Conservation (phyloP, 2,113 vertebrate genomes). For the Semnopithecus entellus region DNA sequence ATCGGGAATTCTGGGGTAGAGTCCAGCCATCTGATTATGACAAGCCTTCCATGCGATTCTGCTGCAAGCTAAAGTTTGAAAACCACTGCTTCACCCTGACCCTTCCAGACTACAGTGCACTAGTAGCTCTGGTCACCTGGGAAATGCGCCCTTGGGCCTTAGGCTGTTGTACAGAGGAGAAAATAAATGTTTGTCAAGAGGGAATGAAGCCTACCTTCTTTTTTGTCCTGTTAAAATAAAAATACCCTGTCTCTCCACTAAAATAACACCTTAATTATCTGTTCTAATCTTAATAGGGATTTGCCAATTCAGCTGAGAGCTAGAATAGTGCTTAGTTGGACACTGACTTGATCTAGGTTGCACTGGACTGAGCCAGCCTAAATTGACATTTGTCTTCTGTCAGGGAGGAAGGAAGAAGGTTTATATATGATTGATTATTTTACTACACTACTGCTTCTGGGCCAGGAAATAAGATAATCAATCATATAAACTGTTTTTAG, state of each 20-base stretch:
- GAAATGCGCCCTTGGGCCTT: background rate
- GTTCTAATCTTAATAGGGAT: background rate
- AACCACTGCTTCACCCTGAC: background rate
- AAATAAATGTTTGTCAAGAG: background rate
- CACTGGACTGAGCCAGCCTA: background rate
- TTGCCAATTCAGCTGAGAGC: background rate
- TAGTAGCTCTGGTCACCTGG: background rate
- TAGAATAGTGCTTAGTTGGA: background rate
- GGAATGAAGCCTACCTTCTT: background rate
- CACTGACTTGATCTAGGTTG: background rate
- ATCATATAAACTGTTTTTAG: constrained; percentile 9
- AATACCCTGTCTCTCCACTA: background rate
- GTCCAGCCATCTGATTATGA: background rate
- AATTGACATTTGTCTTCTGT: background rate
- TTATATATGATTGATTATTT: too few relatives aligned
- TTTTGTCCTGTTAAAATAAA: constrained; percentile 16
- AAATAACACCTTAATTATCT: background rate
- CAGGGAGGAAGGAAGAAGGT: background rate
- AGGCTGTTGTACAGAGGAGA: background rate
- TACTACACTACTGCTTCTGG: too few relatives aligned
- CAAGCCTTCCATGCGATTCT: background rate
- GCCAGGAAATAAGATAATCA: background rate
- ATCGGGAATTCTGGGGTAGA: background rate
- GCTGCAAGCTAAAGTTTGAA: background rate
- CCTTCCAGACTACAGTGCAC: background rate